Conservation (phyloP, 1,140 invertebrate genomes). For the Hyles euphorbiae region DNA sequence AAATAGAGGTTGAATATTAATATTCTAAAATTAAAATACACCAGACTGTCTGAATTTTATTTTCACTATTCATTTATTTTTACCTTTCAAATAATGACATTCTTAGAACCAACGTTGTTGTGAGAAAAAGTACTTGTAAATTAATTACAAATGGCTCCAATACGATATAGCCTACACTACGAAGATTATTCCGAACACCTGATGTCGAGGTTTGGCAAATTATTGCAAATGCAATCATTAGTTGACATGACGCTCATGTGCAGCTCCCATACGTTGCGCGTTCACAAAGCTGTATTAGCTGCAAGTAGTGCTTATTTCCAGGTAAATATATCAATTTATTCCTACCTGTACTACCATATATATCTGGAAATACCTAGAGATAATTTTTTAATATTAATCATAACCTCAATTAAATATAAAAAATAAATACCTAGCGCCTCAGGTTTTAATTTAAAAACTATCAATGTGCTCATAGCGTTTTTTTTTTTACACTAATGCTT, state of each 20-base stretch:
- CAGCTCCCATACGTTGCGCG: constrained; percentile 77
- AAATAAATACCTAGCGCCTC: too few species aligned
- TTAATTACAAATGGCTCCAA: constrained; percentile 53
- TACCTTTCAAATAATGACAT: constrained; percentile 15
- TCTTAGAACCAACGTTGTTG: not conserved
- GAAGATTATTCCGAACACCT: constrained; percentile 77
- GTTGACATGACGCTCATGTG: constrained; percentile 79
- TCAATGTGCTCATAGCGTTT: too few species aligned
- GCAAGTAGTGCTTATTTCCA: constrained; percentile 80
- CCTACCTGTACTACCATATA: too few species aligned
- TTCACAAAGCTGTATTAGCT: constrained; percentile 78
- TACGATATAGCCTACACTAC: constrained; percentile 74
- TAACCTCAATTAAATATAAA: too few species aligned
- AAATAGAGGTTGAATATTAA: too few species aligned
- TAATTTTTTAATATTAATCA: too few species aligned
- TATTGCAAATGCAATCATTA: constrained; percentile 77
- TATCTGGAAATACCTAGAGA: too few species aligned
- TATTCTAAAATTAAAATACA: too few species aligned
- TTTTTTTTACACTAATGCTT: too few species aligned
- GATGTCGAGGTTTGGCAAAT: constrained; percentile 75
- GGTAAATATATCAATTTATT: constrained; percentile 41
- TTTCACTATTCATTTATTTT: constrained; percentile 35
- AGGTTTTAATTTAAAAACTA: too few species aligned
- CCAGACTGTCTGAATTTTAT: constrained; percentile 5
- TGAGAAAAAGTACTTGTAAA: constrained; percentile 3